phyloP scores from a whole-genome alignment of 2,888 invertebrate species.

The Petrophora chlorosata region DNA sequence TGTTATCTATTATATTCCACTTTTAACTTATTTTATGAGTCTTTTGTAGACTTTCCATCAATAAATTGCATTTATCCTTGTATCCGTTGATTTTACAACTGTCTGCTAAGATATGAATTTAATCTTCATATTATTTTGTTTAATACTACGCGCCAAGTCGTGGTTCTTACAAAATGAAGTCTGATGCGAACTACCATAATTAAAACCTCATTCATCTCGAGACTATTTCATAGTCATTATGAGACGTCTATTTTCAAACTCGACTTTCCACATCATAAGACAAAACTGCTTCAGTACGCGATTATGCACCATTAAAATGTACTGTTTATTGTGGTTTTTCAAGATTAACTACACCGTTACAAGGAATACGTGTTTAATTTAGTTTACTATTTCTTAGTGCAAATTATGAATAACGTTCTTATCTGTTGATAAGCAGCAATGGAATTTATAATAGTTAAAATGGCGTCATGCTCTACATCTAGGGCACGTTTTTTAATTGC shows the following conservation, averaged over 20 bases:
- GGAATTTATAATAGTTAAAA: slow-evolving; percentile 15
- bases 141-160: not conserved
- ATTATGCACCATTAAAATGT: slow-evolving; percentile 47
- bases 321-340: slow-evolving; percentile 43
- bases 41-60: not conserved
- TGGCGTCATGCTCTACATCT: slow-evolving; percentile 10
- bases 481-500: slow-evolving; percentile 1
- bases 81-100: slow-evolving; percentile 1
- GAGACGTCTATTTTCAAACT: slow-evolving; percentile 28
- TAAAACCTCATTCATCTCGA: slow-evolving; percentile 19
- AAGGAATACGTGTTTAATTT: slow-evolving; percentile 29
- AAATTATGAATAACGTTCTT: slow-evolving; percentile 22
- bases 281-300: slow-evolving; percentile 29
- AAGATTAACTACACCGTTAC: slow-evolving; percentile 35
- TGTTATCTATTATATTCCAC: too few species aligned
- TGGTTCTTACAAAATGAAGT: slow-evolving; percentile 12
- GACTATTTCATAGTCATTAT: slow-evolving; percentile 33
- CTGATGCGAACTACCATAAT: slow-evolving; percentile 21
- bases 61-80: not conserved
- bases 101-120: not conserved
- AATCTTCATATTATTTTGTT: slow-evolving; percentile 2
- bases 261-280: slow-evolving; percentile 33
- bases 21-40: too few species aligned
- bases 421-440: slow-evolving; percentile 16
- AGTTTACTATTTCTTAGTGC: slow-evolving; percentile 22